Evolutionary conservation across 2,888 invertebrate species (phyloP).

Genomic region (Xylota sylvarum): DNA sequence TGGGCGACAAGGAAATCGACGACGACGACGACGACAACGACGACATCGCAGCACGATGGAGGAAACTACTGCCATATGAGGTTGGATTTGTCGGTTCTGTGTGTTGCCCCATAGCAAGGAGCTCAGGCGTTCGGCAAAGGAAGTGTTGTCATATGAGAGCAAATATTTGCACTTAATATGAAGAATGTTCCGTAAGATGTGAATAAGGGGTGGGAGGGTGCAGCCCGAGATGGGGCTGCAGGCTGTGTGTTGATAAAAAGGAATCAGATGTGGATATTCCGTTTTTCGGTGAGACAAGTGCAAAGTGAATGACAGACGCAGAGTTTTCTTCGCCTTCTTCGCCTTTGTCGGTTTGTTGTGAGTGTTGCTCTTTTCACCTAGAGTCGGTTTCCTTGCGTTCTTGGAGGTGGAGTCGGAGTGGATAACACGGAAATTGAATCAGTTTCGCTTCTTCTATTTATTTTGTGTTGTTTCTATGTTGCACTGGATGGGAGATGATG

Average conservation of each 20-base stretch:
- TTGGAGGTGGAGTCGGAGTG: not conserved
- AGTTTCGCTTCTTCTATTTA: constrained; percentile 63
- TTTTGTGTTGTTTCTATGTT: constrained; percentile 34
- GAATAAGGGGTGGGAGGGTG: not conserved
- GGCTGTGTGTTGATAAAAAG: constrained; percentile 62
- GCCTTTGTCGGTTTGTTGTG: constrained; percentile 4
- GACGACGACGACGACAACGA: constrained; percentile 11
- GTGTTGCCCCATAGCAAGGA: constrained; percentile 45
- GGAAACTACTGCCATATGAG: constrained; percentile 45
- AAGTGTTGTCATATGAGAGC: constrained; percentile 74
- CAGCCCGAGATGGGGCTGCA: not conserved
- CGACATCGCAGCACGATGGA: not conserved
- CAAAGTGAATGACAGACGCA: constrained; percentile 69
- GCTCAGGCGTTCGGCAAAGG: constrained; percentile 42
- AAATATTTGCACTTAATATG: constrained; percentile 77
- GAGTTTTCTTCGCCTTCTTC: constrained; percentile 53
- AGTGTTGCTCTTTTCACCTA: constrained; percentile 68
- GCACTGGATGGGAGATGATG: not conserved
- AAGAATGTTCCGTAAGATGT: constrained; percentile 70
- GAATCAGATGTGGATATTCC: constrained; percentile 70
- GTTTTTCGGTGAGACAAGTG: constrained; percentile 66
- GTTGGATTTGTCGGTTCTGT: constrained; percentile 39
- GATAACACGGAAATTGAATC: constrained; percentile 71
- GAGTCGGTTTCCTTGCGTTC: constrained; percentile 38
- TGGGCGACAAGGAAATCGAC: constrained; percentile 29